A percentile compares a stretch with the other conserved stretches of the same genome.
Conservation (phyloP, 1,140 invertebrate species). For the Pogonomyrmex barbatus region DNA sequence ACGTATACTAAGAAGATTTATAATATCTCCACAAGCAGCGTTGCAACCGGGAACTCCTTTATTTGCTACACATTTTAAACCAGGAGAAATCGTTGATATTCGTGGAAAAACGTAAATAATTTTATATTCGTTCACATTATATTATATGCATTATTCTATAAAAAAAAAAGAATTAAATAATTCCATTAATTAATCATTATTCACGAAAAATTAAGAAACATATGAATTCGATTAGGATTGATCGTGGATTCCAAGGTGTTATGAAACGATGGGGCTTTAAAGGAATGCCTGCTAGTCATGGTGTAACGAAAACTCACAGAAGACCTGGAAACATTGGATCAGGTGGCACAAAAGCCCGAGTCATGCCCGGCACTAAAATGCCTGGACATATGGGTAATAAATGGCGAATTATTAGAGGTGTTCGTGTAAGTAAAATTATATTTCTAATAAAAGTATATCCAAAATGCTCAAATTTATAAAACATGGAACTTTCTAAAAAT, state of each 20-base stretch:
- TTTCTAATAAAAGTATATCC: conserved; percentile 13
- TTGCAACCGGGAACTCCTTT: conserved; percentile 96
- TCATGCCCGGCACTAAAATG: conserved; percentile 98
- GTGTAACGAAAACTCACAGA: conserved; percentile 97
- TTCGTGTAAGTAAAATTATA: conserved; percentile 87
- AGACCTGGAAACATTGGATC: conserved; percentile 96
- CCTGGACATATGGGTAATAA: conserved; percentile 98
- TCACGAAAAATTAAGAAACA: background rate
- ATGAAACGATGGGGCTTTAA: conserved; percentile 98
- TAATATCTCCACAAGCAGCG: conserved; percentile 94
- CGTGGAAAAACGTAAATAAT: conserved; percentile 95
- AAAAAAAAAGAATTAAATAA: background rate
- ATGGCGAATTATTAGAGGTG: conserved; percentile 90
- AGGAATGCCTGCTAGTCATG: conserved; percentile 96
- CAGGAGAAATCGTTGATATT: conserved; percentile 96
- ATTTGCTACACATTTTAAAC: conserved; percentile 94
- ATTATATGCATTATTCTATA: background rate
- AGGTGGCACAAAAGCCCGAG: conserved; percentile 93
- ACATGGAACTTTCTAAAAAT: background rate
- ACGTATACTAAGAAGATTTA: conserved; percentile 92
- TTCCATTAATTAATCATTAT: background rate
- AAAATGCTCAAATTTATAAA: background rate
- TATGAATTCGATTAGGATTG: conserved; percentile 88
- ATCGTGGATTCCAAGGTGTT: conserved; percentile 99
- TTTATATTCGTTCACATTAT: conserved; percentile 50